Conservation (phyloP, 2,113 vertebrate species). For the Platycercus adscitus region DNA sequence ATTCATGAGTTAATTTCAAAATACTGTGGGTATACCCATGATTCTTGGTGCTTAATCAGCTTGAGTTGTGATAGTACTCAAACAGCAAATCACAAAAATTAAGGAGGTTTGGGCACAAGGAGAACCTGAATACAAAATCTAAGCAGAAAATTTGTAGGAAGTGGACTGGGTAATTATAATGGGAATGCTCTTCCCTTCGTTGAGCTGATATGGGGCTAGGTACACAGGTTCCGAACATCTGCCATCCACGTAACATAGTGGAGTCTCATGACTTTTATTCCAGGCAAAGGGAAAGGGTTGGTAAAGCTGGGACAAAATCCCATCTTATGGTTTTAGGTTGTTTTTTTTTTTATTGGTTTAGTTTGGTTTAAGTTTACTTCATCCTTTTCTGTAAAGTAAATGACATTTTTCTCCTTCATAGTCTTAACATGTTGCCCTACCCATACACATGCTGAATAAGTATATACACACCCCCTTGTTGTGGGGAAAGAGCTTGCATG, state of each 20-base stretch:
- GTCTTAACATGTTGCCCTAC: not conserved
- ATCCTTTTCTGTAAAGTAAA: not conserved
- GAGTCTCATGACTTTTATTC: not conserved
- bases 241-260: not conserved
- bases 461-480: too few relatives aligned
- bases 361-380: not conserved
- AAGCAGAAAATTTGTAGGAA: not conserved
- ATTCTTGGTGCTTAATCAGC: not conserved
- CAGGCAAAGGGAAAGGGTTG: not conserved
- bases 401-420: not conserved
- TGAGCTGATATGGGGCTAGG: not conserved
- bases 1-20: not conserved
- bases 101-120: not conserved
- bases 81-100: not conserved
- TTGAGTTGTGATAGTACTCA: not conserved
- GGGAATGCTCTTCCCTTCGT: not conserved
- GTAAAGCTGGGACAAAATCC: not conserved
- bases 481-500: too few relatives aligned
- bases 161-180: not conserved
- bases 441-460: not conserved
- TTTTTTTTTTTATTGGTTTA: not conserved
- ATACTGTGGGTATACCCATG: not conserved
- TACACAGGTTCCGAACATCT: not conserved
- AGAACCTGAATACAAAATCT: not conserved
- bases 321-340: not conserved